Percentiles rank a stretch among this genome's conserved stretches.
Evolutionary conservation across 1,140 invertebrate species (phyloP).

Genomic region (Parapsyche elsis): DNA sequence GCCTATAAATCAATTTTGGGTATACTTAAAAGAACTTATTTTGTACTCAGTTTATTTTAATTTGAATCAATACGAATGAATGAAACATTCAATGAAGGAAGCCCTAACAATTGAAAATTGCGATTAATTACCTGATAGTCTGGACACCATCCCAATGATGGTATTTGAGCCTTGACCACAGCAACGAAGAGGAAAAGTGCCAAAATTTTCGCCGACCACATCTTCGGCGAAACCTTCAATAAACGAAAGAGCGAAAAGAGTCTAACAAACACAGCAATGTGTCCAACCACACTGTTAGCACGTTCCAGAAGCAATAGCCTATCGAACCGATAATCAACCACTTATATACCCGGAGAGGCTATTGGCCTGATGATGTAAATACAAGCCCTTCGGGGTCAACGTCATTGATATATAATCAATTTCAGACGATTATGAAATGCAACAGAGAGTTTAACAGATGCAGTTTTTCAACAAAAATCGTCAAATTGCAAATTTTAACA

Average conservation of each 20-base stretch:
- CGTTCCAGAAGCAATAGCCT: constrained; percentile 24
- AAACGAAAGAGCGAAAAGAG: neutral
- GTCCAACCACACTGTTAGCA: neutral
- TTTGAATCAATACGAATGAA: neutral
- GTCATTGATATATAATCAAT: neutral
- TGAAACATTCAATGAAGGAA: too few relatives aligned
- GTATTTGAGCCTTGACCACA: constrained; percentile 63
- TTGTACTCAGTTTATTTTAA: too few relatives aligned
- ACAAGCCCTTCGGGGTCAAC: constrained; percentile 31
- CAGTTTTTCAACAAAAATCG: too few relatives aligned
- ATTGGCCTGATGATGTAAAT: constrained; percentile 26
- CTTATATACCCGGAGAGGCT: constrained; percentile 38
- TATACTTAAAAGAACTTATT: too few relatives aligned
- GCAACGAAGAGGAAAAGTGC: constrained; percentile 60
- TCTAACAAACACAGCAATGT: neutral
- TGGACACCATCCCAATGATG: constrained; percentile 66
- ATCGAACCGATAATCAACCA: constrained; percentile 3
- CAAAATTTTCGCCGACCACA: constrained; percentile 61
- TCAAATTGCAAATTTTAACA: too few relatives aligned
- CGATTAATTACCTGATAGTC: constrained; percentile 63
- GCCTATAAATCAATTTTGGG: too few relatives aligned
- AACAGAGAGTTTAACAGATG: too few relatives aligned
- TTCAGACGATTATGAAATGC: too few relatives aligned
- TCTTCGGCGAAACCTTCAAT: constrained; percentile 54
- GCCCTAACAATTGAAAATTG: constrained; percentile 11